Percentiles rank a stretch among this genome's conserved stretches.
Conservation (phyloP, 2,113 vertebrate species). For the Bufo bufo region DNA sequence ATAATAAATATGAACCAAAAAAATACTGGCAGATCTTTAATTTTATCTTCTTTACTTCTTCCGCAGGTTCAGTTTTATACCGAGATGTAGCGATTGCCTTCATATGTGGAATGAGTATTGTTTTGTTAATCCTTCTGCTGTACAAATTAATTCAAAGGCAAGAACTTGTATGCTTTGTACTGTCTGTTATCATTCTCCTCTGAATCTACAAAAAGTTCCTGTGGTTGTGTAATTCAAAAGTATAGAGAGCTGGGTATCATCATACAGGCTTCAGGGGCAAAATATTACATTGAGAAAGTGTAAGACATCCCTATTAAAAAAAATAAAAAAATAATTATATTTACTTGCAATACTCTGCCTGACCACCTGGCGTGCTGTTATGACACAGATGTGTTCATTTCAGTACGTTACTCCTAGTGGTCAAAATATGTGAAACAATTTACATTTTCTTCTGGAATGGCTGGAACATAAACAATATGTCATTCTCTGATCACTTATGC, state of each 20-base stretch:
- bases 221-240: not conserved
- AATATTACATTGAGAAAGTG: too few species aligned
- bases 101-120: not conserved
- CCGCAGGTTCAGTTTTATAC: not conserved
- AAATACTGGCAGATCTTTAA: not conserved
- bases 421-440: too few species aligned
- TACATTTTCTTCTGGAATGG: not conserved
- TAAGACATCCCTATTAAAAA: too few species aligned
- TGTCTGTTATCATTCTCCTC: not conserved
- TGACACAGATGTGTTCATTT: not conserved
- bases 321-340: not conserved
- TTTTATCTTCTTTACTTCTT: too few species aligned
- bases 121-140: not conserved
- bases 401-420: too few species aligned
- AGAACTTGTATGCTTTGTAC: not conserved
- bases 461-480: not conserved
- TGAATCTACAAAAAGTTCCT: not conserved
- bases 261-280: too few species aligned
- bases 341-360: not conserved
- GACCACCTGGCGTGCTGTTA: not conserved
- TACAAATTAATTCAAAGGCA: not conserved
- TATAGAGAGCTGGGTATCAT: not conserved
- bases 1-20: not conserved
- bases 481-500: not conserved
- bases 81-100: not conserved